Evolutionary conservation across 2,113 vertebrate genomes (phyloP).

Genomic region (Parus major): DNA sequence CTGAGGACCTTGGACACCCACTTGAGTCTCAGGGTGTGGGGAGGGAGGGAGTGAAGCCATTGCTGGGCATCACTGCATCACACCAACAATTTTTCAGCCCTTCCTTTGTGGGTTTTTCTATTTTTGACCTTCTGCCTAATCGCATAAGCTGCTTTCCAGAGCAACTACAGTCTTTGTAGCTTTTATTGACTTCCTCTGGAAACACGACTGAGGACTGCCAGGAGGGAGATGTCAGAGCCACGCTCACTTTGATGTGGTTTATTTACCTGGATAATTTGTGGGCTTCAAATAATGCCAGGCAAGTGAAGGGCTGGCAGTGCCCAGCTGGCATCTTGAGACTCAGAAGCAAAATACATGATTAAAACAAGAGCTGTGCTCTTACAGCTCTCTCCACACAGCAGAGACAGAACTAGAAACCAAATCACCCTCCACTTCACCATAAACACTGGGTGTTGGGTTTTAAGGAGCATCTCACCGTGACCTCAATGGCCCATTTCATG

Average conservation of each 20-base stretch:
- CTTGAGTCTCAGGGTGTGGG: accelerated
- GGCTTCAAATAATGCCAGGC: not conserved
- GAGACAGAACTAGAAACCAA: not conserved
- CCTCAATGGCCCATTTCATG: not conserved
- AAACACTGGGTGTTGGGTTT: not conserved
- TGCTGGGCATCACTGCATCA: accelerated
- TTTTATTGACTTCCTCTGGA: not conserved
- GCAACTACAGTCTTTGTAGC: constrained; percentile 4
- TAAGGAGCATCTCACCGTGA: not conserved
- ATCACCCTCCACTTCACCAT: not conserved
- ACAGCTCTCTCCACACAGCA: not conserved
- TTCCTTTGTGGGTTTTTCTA: constrained; percentile 27
- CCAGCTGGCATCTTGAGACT: not conserved
- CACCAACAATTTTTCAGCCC: not conserved
- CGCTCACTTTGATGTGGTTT: accelerated
- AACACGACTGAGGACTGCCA: not conserved
- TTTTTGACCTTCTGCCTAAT: constrained; percentile 28
- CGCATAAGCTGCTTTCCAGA: not conserved
- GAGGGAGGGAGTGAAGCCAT: not conserved
- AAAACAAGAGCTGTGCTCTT: not conserved
- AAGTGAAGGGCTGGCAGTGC: not conserved
- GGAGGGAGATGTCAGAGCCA: not conserved
- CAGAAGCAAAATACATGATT: not conserved
- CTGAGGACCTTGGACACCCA: not conserved
- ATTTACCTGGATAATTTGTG: not conserved